Percentiles rank a stretch among this genome's conserved stretches.
These are phyloP conservation scores for Mamestra configurata DNA, from an alignment of 1,140 invertebrate genomes.

Conservation along the genomic window DNA sequence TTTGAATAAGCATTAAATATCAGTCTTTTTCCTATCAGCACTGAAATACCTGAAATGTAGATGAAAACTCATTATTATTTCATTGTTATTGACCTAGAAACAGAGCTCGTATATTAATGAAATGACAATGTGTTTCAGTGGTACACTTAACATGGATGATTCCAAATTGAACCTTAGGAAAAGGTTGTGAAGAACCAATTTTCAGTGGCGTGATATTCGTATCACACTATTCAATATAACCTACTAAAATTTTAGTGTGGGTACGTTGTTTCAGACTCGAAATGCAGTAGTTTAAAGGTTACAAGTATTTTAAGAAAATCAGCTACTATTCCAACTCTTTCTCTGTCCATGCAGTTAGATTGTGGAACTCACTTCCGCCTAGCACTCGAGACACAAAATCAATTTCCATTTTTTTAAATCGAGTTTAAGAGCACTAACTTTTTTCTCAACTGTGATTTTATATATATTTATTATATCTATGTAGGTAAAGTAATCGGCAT, in stretches of 20 bases:
- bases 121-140: not conserved
- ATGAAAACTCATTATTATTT: conserved; percentile 3
- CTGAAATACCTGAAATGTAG: not conserved
- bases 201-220: not conserved
- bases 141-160: not conserved
- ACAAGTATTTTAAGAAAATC: conserved; percentile 61
- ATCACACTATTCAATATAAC: not conserved
- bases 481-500: no score
- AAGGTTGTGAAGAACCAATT: no score
- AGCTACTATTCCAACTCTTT: no score
- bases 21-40: no score
- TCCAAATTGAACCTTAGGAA: not conserved
- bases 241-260: conserved; percentile 5
- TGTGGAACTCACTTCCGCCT: no score
- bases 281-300: conserved; percentile 41
- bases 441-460: no score
- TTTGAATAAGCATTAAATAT: no score
- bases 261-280: conserved; percentile 41
- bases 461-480: no score
- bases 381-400: no score
- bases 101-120: not conserved
- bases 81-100: conserved; percentile 23
- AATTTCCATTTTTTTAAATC: no score
- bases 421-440: no score
- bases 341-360: no score